Conservation (phyloP, 2,888 invertebrate genomes). For the Meiosimyza decipiens region DNA sequence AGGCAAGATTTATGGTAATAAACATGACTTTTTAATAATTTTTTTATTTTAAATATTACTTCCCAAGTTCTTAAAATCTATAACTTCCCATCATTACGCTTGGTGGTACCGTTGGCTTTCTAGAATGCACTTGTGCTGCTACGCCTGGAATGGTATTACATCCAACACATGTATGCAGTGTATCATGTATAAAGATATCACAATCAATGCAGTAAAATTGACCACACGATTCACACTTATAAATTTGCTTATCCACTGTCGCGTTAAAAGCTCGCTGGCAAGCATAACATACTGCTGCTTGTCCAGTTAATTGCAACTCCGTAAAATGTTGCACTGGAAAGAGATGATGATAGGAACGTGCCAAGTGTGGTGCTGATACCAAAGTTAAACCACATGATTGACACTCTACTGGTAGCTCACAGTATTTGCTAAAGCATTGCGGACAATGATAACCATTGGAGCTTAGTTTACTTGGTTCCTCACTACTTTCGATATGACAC, state of each 20-base stretch:
- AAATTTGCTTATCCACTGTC: conserved; percentile 80
- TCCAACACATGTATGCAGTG: conserved; percentile 95
- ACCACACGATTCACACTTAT: conserved; percentile 82
- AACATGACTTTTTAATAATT: background rate
- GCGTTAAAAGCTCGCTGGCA: conserved; percentile 76
- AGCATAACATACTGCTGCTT: conserved; percentile 75
- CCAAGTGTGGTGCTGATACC: conserved; percentile 97
- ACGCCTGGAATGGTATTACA: conserved; percentile 78
- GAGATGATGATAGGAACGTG: conserved; percentile 96
- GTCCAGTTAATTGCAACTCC: conserved; percentile 75
- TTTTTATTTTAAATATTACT: background rate
- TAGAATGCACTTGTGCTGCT: conserved; percentile 57
- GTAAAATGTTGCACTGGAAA: conserved; percentile 90
- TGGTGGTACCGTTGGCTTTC: conserved; percentile 54
- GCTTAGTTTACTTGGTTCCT: conserved; percentile 75
- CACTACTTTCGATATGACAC: conserved; percentile 87
- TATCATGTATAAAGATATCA: conserved; percentile 93
- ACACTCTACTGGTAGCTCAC: conserved; percentile 97
- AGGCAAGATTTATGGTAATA: too few species aligned
- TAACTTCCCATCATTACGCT: conserved; percentile 39
- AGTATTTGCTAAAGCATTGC: conserved; percentile 98
- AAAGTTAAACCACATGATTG: conserved; percentile 94
- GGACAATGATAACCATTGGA: conserved; percentile 88
- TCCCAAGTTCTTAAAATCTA: conserved; percentile 36
- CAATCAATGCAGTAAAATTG: conserved; percentile 93